phyloP scores from a whole-genome alignment of 2,797 vertebrate genomes.

The Tokudaia tokunoshimensis region DNA sequence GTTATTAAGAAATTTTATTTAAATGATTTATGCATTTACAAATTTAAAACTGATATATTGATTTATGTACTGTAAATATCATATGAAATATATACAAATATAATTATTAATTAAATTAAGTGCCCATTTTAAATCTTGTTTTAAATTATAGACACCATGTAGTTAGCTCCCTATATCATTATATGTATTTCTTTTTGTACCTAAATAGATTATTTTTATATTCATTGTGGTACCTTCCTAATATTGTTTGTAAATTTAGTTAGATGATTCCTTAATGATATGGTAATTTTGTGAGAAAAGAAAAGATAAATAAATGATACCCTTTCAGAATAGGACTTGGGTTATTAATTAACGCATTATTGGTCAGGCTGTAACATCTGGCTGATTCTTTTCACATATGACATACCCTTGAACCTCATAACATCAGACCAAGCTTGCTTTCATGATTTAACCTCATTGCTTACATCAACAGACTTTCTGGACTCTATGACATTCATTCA shows the following conservation, averaged over 20 bases:
- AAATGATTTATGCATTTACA: not conserved
- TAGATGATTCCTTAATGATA: not conserved
- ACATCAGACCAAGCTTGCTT: not conserved
- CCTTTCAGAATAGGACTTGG: not conserved
- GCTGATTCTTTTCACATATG: not conserved
- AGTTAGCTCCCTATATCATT: constrained; percentile 18
- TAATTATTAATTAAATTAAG: not conserved
- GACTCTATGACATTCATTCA: not conserved
- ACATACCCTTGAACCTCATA: not conserved
- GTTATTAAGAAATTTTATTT: constrained; percentile 48
- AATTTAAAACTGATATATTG: constrained; percentile 9
- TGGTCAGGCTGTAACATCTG: not conserved
- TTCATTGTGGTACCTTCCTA: not conserved
- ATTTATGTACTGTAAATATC: not conserved
- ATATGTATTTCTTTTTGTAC: not conserved
- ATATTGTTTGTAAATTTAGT: not conserved
- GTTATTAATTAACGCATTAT: not conserved
- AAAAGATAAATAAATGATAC: not conserved
- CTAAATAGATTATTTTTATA: not conserved
- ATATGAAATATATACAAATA: not conserved
- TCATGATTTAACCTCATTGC: not conserved
- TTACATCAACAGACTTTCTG: not conserved
- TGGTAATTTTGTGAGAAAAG: not conserved
- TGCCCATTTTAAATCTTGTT: not conserved
- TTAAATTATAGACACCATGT: not conserved